Base-by-base conservation (phyloP, 2,797 vertebrate genomes). In the Thripadectes ignobilis region DNA sequence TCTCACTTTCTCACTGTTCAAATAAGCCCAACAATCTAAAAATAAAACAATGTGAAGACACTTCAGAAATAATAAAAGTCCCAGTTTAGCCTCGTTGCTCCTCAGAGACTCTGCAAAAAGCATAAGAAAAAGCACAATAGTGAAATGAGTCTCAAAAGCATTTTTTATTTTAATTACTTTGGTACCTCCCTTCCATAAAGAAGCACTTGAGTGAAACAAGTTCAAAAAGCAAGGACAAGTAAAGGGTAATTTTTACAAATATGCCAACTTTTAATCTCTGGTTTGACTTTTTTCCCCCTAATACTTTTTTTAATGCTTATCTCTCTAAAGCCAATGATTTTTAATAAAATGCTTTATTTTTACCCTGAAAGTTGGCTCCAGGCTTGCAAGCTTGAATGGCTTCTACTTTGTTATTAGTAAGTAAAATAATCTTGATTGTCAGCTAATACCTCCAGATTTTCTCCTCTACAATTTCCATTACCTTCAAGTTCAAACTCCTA, bases 121-220 rank as follows among this genome's bases (percentile, higher is more conserved):
- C 27, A 46, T 11, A 72, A n/a, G 58, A 75, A 86, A 88, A 69
- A 71, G 52, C 12, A 67, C 52, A 80, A 85, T 13, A 88, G 45
- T 32, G 22, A 87, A 95, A 87, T 2, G 6, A 92, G 21, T 61
- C 81, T 76, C 88, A 76, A 83, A 89, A 75, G 74, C 41, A 52
- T 65, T 93, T 85, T 91, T 79, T 34, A 76, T 74, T 89, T 93
- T 90, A 94, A 93, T 92, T 93, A 92, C 85, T 84, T 92, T 66
- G 43, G 65, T 84, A 91, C n/a, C 20, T 90, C 18, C 16, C 39
- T 78, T 58, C 43, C 61, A 72, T 48, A 72, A 93, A 94, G 59
- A 58, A 88, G 23, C 22, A 30, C 43, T 90, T 75, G 32, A 91
- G 3, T 79, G 68, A 90, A 92, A 85, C 20, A 85, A 89, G 48